Percentiles rank a stretch among this genome's conserved stretches.
These are phyloP conservation scores for Dendrolimus punctatus DNA, from an alignment of 1,140 invertebrate genomes.

Conservation along the genomic window DNA sequence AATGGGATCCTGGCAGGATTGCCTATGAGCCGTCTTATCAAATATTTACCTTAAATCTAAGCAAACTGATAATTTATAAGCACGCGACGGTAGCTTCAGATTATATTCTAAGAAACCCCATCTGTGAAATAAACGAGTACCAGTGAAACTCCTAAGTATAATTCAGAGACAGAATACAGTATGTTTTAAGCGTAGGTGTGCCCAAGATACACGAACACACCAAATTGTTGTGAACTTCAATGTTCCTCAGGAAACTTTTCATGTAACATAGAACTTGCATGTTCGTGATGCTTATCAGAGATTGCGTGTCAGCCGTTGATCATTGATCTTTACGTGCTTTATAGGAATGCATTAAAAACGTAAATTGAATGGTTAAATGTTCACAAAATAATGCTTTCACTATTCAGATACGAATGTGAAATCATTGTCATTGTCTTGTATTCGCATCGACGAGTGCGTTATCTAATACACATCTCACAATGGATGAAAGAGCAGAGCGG, in stretches of 20 bases:
- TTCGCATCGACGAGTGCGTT: slow-evolving; percentile 43
- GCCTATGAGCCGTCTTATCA: slow-evolving; percentile 31
- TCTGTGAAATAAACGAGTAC: too few relatives aligned
- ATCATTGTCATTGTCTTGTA: slow-evolving; percentile 45
- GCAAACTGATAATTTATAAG: slow-evolving; percentile 27
- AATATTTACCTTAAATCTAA: slow-evolving; percentile 26
- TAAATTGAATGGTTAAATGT: background rate
- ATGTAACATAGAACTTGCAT: slow-evolving; percentile 30
- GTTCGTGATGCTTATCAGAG: slow-evolving; percentile 31
- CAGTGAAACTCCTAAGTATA: slow-evolving; percentile 3
- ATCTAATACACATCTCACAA: slow-evolving; percentile 55
- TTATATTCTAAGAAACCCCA: too few relatives aligned
- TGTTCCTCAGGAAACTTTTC: slow-evolving; percentile 16
- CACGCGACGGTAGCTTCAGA: slow-evolving; percentile 1
- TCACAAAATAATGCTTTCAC: slow-evolving; percentile 37
- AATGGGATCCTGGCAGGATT: slow-evolving; percentile 44
- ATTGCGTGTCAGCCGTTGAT: slow-evolving; percentile 21
- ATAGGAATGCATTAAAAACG: slow-evolving; percentile 15
- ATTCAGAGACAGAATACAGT: slow-evolving; percentile 18
- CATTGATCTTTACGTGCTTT: slow-evolving; percentile 24
- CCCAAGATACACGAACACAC: slow-evolving; percentile 24
- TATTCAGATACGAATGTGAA: slow-evolving; percentile 42
- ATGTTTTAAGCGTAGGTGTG: slow-evolving; percentile 19
- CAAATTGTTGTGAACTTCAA: slow-evolving; percentile 38
- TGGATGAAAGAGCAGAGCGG: slow-evolving; percentile 28